phyloP scores from a whole-genome alignment of 2,888 invertebrate species.

The Phortica magna region DNA sequence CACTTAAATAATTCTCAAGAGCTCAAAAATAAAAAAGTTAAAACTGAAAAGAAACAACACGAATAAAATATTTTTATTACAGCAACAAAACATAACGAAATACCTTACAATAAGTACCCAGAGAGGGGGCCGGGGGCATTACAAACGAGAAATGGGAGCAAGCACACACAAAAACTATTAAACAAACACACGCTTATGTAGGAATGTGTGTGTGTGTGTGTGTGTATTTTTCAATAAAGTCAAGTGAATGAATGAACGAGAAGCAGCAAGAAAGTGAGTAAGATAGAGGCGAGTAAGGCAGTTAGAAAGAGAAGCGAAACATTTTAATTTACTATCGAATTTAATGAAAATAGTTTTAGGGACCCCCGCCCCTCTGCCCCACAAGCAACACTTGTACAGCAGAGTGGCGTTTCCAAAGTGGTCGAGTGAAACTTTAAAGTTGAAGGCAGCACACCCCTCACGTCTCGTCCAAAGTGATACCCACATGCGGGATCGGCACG shows the following conservation, averaged over 20 bases:
- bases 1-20: neutral
- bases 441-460: neutral
- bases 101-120: neutral
- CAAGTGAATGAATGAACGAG: neutral
- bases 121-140: slow-evolving; percentile 41
- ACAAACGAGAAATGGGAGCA: slow-evolving; percentile 70
- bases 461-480: neutral
- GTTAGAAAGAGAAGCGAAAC: neutral
- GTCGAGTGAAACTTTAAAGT: slow-evolving; percentile 1
- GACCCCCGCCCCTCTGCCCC: neutral
- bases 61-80: slow-evolving; percentile 12
- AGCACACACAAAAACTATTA: slow-evolving; percentile 49
- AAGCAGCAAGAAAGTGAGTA: neutral
- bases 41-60: neutral
- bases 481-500: neutral
- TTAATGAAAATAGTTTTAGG: slow-evolving; percentile 3
- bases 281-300: neutral
- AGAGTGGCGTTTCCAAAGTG: neutral
- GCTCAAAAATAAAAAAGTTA: neutral
- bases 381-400: neutral
- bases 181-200: slow-evolving; percentile 8
- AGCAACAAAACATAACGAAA: neutral
- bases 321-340: slow-evolving; percentile 5
- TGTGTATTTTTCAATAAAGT: neutral
- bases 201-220: neutral